Percentiles rank a stretch among this genome's conserved stretches.
Evolutionary conservation across 2,888 invertebrate genomes (phyloP).

Genomic region (Isoperla grammatica): DNA sequence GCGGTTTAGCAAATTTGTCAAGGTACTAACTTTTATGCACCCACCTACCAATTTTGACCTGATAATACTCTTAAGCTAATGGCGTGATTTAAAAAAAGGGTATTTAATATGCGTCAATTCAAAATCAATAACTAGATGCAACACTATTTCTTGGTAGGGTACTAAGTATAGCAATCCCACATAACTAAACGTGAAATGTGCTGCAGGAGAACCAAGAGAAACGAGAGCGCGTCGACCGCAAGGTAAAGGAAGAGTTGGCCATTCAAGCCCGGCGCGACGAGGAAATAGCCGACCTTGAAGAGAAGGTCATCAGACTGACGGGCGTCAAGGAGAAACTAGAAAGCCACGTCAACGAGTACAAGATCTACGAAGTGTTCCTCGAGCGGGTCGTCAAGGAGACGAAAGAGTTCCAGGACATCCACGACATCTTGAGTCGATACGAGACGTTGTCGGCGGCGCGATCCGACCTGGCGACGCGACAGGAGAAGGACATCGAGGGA

Average conservation of each 20-base stretch:
- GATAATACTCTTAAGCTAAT: conserved; percentile 14
- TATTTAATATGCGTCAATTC: too few relatives aligned
- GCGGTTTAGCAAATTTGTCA: conserved; percentile 50
- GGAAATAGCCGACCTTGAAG: conserved; percentile 50
- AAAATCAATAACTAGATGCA: too few relatives aligned
- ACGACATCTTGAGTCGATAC: conserved; percentile 58
- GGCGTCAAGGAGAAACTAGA: conserved; percentile 52
- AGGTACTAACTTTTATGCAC: conserved; percentile 7
- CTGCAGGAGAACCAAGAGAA: conserved; percentile 60
- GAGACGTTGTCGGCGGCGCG: conserved; percentile 58
- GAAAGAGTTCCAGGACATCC: conserved; percentile 52
- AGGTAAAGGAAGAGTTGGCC: conserved; percentile 51
- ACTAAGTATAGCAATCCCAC: too few relatives aligned
- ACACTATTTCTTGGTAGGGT: too few relatives aligned
- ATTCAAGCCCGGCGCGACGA: conserved; percentile 46
- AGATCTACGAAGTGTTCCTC: conserved; percentile 56
- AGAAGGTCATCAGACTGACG: conserved; percentile 47
- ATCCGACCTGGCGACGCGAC: conserved; percentile 49
- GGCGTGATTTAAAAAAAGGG: too few relatives aligned
- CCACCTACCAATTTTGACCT: conserved; percentile 1
- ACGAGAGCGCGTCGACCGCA: conserved; percentile 54
- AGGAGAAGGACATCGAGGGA: conserved; percentile 51
- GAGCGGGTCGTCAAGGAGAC: conserved; percentile 51
- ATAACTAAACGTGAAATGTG: too few relatives aligned
- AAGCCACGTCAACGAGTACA: conserved; percentile 52